Conservation (phyloP, 2,888 invertebrate species). For the Keiferia lycopersicella region DNA sequence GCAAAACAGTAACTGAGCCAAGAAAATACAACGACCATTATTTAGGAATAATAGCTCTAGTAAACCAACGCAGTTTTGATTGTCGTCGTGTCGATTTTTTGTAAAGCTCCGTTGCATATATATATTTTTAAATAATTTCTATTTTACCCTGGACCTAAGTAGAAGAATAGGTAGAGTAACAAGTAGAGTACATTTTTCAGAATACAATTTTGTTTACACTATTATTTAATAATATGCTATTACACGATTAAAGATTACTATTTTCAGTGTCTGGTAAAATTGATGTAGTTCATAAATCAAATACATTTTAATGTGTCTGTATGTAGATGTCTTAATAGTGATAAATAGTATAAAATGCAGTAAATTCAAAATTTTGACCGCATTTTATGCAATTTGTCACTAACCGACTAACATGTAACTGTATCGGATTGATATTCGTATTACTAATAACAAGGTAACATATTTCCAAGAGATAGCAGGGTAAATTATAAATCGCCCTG, state of each 20-base stretch:
- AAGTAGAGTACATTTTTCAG: not conserved
- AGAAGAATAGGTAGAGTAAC: no score
- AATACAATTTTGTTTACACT: not conserved
- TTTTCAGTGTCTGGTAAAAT: not conserved
- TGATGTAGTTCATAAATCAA: not conserved
- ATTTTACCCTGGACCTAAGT: not conserved
- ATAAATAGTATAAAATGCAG: slow-evolving; percentile 13
- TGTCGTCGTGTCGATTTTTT: not conserved
- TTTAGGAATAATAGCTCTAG: not conserved
- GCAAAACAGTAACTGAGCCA: not conserved
- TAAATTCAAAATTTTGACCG: not conserved
- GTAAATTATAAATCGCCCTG: not conserved
- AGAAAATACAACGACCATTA: not conserved
- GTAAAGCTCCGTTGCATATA: not conserved
- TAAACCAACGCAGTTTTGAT: not conserved
- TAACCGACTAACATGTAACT: not conserved
- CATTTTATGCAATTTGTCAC: slow-evolving; percentile 13
- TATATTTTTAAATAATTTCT: not conserved
- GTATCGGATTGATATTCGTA: not conserved
- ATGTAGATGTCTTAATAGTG: slow-evolving; percentile 3
- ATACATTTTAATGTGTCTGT: not conserved
- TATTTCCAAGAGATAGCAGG: not conserved
- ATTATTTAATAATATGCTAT: not conserved
- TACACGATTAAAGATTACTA: not conserved
- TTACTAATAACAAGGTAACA: not conserved